Evolutionary conservation across 2,888 invertebrate species (phyloP), one percentile per base, ranked within the genome.

Genomic region (Amiota communis): DNA sequence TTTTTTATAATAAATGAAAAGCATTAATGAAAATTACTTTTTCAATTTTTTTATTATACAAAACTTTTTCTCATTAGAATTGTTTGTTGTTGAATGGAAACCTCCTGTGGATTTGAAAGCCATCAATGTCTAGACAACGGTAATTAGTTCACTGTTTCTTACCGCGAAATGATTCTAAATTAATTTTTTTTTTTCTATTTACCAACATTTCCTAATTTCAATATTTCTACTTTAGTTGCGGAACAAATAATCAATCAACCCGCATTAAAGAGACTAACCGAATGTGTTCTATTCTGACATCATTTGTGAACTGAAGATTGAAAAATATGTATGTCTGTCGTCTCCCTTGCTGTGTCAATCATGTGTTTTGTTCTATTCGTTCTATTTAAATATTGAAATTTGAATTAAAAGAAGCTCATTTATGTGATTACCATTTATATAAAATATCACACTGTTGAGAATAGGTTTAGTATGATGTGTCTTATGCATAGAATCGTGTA

Each of bases 351-450:
- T 36, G 36, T 36, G 36, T 36, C 36, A 36, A 36, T 36, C 36
- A 36, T 36, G 36, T 36, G 36, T 36, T 36, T 6, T 4, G 8
- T 36, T 83, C 85, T n/a, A 84, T 82, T 82, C 86, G 86, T 83
- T 84, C 86, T 84, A 86, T 83, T 86, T 83, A 63, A 63, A 63
- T n/a, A 63, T 9, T 23, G 20, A 61, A 9, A 61, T 61, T 23
- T 61, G 61, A 63, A 13, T 36, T 36, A 36, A 36, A 36, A 36
- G 6, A 36, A 36, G 36, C 36, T 36, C 36, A 23, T n/a, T n/a
- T n/a, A n/a, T n/a, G n/a, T n/a, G n/a, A n/a, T n/a, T n/a, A n/a
- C n/a, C n/a, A 23, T 3, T 23, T 23, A 3, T 23, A 23, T 23
- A 3, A 23, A 2, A 23, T 23, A 2, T 23, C 23, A 23, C 23